Evolutionary conservation across 2,797 vertebrate genomes (phyloP), one percentile per base, ranked within the genome.

Genomic region (Apogon talboti): DNA sequence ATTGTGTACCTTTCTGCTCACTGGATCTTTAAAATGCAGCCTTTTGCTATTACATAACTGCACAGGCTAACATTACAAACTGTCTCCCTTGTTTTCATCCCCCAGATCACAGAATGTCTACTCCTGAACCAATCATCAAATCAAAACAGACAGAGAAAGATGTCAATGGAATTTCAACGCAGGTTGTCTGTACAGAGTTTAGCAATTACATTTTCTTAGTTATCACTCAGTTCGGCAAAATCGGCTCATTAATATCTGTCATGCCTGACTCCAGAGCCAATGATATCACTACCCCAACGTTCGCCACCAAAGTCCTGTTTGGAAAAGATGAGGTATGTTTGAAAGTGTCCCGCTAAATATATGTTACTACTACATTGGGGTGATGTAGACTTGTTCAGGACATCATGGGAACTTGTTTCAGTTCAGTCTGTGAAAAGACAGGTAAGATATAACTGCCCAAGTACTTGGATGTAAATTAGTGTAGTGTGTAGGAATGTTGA

Each of bases 151-250:
- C 85, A 0, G 87, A 94, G 53, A 94, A 92, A 74, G 86, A 93
- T 44, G 91, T 99, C 15, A 92, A 92, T 4, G 98, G 97, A 0
- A 89, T 95, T 63, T 87, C 88, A 6, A 99, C 98, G 0, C 93
- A 99, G 82, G 96, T 98, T 68, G 91, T 98, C 52, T 99, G 98
- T 88, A 96, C 96, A 0, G 94, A 95, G 7, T 99, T 99, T 85
- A 96, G 94, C 78, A 96, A 96, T 90, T 95, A 96, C 42, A 92
- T 99, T 60, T 94, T 99, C 24, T 89, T 99, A 56, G 94, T 99
- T 11, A 93, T 98, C 71, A 98, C 96, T 0, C 97, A 99, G 90
- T 97, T 96, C 0, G 96, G 98, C 12, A 98, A 98, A 91, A 94
- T 99, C 53, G 98, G 98, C 0, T 96, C 96, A 0, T 83, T 99